Evolutionary conservation across 2,888 invertebrate species (phyloP).

Genomic region (Pollenia griseotomentosa): DNA sequence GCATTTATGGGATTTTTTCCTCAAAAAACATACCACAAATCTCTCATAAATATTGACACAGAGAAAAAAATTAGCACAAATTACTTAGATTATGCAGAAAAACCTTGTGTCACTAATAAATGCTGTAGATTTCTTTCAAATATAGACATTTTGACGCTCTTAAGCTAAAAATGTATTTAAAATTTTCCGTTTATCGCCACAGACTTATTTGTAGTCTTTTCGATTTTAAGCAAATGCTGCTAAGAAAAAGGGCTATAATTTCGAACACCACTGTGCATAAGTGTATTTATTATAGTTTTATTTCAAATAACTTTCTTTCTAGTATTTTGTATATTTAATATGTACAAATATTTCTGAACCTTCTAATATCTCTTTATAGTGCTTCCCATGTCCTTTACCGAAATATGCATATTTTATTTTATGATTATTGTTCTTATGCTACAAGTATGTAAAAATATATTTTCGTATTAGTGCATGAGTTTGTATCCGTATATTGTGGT

Average conservation of each 20-base stretch:
- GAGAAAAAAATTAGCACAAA: no score
- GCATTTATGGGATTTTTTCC: no score
- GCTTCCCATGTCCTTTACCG: background rate
- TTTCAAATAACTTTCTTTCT: slow-evolving; percentile 5
- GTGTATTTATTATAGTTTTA: background rate
- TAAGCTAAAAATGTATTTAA: no score
- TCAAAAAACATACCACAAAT: no score
- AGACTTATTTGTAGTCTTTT: no score
- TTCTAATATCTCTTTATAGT: background rate
- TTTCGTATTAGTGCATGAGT: background rate
- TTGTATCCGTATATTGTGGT: background rate
- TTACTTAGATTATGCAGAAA: no score
- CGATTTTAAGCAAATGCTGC: no score
- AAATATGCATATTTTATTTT: background rate
- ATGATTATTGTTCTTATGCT: background rate
- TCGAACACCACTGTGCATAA: background rate
- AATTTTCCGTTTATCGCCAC: no score
- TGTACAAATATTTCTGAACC: background rate
- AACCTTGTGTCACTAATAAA: no score
- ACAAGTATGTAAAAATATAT: slow-evolving; percentile 6
- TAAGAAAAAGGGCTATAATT: background rate
- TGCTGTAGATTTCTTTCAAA: no score
- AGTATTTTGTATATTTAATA: slow-evolving; percentile 17
- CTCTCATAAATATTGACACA: no score
- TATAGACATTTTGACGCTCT: no score